phyloP scores from a whole-genome alignment of 2,888 invertebrate genomes.

The Apoda limacodes region DNA sequence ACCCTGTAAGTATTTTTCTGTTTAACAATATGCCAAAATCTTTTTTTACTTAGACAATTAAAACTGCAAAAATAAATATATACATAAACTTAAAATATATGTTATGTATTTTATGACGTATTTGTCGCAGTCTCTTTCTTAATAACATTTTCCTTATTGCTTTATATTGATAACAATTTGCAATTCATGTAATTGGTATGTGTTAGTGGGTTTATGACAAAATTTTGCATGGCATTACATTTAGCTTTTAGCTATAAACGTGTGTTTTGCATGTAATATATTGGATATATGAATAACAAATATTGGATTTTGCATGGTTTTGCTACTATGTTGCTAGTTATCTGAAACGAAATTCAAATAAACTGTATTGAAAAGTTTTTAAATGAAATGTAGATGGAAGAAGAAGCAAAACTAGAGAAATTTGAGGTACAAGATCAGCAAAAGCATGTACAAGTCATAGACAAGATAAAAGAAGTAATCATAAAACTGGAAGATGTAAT shows the following conservation, averaged over 20 bases:
- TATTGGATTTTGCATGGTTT: too few species aligned
- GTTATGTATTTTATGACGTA: too few species aligned
- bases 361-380: slow-evolving; percentile 7
- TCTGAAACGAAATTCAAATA: too few species aligned
- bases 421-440: slow-evolving; percentile 44
- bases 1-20: slow-evolving; percentile 12
- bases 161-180: too few species aligned
- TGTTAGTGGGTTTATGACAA: slow-evolving; percentile 8
- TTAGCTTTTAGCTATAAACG: too few species aligned
- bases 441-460: slow-evolving; percentile 45
- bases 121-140: too few species aligned
- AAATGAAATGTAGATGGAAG: slow-evolving; percentile 35
- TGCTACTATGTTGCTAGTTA: too few species aligned
- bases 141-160: too few species aligned
- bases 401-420: slow-evolving; percentile 42
- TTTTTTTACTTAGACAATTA: not conserved
- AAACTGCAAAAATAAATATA: too few species aligned
- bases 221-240: slow-evolving; percentile 3
- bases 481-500: slow-evolving; percentile 41
- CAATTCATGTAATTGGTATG: not conserved
- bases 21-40: not conserved
- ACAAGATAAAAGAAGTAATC: slow-evolving; percentile 53
- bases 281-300: too few species aligned
- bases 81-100: too few species aligned
- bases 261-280: too few species aligned